Evolutionary conservation across 1,140 invertebrate species (phyloP).

Genomic region (Scaptomyza graminum): DNA sequence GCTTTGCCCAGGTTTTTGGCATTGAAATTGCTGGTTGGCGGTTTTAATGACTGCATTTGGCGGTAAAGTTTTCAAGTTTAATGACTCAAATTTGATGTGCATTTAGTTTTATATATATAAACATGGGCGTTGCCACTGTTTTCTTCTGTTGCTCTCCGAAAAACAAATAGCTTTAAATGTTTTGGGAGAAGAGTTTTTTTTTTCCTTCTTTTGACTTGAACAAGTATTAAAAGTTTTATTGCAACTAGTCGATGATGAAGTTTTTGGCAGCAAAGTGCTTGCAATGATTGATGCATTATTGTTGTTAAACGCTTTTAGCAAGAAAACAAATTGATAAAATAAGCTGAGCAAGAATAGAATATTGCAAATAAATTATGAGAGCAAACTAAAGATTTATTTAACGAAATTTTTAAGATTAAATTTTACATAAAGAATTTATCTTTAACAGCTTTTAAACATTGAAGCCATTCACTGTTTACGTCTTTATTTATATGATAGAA

Average conservation of each 20-base stretch:
- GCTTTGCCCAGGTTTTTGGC: slow-evolving; percentile 25
- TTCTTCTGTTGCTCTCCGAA: not conserved
- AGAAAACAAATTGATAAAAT: not conserved
- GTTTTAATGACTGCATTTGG: slow-evolving; percentile 76
- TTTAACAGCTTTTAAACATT: not conserved
- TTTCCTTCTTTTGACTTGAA: too few relatives aligned
- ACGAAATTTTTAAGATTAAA: too few relatives aligned
- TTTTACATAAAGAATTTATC: too few relatives aligned
- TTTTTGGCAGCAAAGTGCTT: too few relatives aligned
- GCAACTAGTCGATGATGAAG: not conserved
- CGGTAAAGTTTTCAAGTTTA: slow-evolving; percentile 74
- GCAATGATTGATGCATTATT: not conserved
- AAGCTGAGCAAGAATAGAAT: too few relatives aligned
- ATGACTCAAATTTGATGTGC: slow-evolving; percentile 77
- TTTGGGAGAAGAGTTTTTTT: not conserved
- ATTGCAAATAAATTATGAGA: too few relatives aligned
- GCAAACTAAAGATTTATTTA: too few relatives aligned
- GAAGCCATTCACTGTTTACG: not conserved
- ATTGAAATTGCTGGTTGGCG: slow-evolving; percentile 56
- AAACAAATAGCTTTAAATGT: slow-evolving; percentile 11
- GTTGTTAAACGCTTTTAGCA: not conserved
- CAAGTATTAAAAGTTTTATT: not conserved
- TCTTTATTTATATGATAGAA: not conserved
- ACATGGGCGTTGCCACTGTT: slow-evolving; percentile 8
- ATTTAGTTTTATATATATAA: slow-evolving; percentile 46